Conservation (phyloP, 2,888 invertebrate species). For the Athripsodes cinereus region DNA sequence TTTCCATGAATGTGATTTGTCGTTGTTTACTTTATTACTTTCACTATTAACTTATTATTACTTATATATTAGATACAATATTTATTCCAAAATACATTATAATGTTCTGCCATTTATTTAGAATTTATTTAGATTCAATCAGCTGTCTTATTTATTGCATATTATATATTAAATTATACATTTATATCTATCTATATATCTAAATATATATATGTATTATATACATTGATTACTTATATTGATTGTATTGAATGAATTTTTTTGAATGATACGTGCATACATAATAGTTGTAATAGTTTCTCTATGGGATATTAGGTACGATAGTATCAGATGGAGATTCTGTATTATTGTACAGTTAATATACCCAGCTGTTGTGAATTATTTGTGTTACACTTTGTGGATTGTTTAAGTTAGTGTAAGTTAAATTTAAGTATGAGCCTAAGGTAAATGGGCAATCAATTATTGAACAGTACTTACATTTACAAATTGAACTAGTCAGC, state of each 20-base stretch:
- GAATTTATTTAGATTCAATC: not conserved
- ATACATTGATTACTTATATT: not conserved
- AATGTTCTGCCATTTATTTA: too few relatives aligned
- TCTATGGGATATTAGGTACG: constrained; percentile 11
- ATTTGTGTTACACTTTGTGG: constrained; percentile 23
- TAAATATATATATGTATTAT: not conserved
- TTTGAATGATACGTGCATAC: not conserved
- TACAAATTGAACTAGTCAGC: constrained; percentile 50
- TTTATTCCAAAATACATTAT: not conserved
- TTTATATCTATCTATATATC: not conserved
- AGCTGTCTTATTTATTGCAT: not conserved
- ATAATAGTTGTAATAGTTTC: constrained; percentile 7
- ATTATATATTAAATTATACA: not conserved
- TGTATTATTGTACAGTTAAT: too few relatives aligned
- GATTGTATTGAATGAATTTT: not conserved
- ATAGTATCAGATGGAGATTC: too few relatives aligned
- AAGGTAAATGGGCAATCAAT: constrained; percentile 39
- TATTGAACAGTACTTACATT: constrained; percentile 50
- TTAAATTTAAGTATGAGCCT: constrained; percentile 26
- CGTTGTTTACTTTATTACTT: not conserved
- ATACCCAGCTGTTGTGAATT: constrained; percentile 23
- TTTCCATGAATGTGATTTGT: constrained; percentile 1
- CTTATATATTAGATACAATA: not conserved
- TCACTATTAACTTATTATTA: not conserved
- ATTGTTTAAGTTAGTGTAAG: constrained; percentile 25